Evolutionary conservation across 2,113 vertebrate genomes (phyloP), one percentile per base, ranked within the genome.

Genomic region (Ailuropoda melanoleuca): DNA sequence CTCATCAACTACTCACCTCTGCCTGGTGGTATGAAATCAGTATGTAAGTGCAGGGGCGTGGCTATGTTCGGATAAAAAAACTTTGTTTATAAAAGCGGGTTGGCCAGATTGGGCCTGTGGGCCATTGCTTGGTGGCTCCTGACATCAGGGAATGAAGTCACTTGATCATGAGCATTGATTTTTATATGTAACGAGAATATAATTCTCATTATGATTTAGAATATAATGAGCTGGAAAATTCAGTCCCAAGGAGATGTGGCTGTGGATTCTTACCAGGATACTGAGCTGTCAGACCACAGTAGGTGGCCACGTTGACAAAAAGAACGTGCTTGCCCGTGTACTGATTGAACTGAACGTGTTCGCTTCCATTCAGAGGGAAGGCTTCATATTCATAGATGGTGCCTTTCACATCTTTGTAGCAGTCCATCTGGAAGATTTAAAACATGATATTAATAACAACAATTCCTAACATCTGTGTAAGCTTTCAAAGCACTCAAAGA

Each of bases 271-370:
- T 99, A 99, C 99, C 99, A 4, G 98, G 56, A 74, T 99, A 99
- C 97, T 99, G 99, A 66, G 53, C 95, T 84, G 99, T 99, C 75
- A 99, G 98, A 62, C 99, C 98, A 99, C 99, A 99, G 98, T 99
- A 99, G 0, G 99, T 99, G 62, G 99, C 99, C 96, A 99, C 99
- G 0, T 99, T 99, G 98, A 99, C 98, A 4, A 99, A 98, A 97
- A 99, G 99, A 87, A 99, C 97, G 2, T 95, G 98, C 98, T 99
- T 99, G 95, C 99, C 99, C 0, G 1, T 55, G 13, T 98, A 99
- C 66, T 98, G 98, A 34, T 96, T 98, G 93, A 99, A 99, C 50
- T 98, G 98, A 34, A 99, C 77, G 0, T 97, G 98, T 37, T 97
- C 97, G 0, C 98, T 99, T 23, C 98, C 99, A 0, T 98, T 97